Evolutionary conservation across 64 coral and sea anemone species (phyloP).

Genomic region (Cladopsammia gracilis): DNA sequence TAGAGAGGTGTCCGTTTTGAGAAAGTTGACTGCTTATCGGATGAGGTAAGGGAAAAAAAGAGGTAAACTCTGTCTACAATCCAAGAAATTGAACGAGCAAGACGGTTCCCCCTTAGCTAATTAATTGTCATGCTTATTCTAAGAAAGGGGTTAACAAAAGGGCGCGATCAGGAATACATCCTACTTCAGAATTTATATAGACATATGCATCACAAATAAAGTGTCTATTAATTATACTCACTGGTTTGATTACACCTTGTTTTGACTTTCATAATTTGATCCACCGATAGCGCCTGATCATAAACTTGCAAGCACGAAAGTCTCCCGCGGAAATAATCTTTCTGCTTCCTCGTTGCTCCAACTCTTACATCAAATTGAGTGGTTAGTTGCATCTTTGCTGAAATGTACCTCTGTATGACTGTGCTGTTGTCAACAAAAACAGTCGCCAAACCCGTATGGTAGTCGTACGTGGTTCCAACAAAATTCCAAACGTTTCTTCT

Average conservation of each 20-base stretch:
- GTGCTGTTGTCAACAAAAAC: slow-evolving; percentile 18
- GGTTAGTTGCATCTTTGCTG: neutral
- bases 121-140: no score
- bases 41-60: no score
- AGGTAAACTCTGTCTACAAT: no score
- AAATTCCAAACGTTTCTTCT: slow-evolving; percentile 3
- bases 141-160: no score
- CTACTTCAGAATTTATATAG: no score
- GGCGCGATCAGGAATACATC: no score
- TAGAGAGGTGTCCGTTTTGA: no score
- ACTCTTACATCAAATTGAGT: neutral
- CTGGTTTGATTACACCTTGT: slow-evolving; percentile 31
- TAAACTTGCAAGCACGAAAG: slow-evolving; percentile 44
- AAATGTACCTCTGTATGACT: neutral
- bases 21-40: no score
- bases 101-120: no score
- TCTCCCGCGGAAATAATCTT: neutral
- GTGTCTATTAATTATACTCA: neutral
- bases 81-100: no score
- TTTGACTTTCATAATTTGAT: slow-evolving; percentile 23
- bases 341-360: neutral
- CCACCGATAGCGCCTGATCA: neutral
- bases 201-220: neutral
- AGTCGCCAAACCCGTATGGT: slow-evolving; percentile 12
- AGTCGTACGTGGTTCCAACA: slow-evolving; percentile 40